Base-by-base conservation (phyloP, 1,140 invertebrate genomes). In the Drosophila lacteicornis region DNA sequence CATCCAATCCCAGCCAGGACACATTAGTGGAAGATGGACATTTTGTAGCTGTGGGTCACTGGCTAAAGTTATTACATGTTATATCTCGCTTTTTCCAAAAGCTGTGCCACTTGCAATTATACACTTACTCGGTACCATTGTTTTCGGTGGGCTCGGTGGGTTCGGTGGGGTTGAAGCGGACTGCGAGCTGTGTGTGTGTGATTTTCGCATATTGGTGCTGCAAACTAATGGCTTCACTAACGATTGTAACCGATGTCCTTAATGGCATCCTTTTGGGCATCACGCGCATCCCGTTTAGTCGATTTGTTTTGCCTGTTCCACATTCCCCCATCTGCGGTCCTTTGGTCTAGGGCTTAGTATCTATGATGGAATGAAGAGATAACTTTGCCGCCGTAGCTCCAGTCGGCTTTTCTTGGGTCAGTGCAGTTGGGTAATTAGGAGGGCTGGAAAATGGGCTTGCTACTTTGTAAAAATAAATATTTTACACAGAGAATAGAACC, bases 141-240 rank as follows among this genome's bases (percentile, higher is more conserved):
- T 71, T 43, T 71, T 50, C 15, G 66, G 25, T 38, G 56, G 56
- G 25, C 46, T 33, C 45, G 59, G 49, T 50, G 55, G 47, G 58
- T 69, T 38, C 17, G 46, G 38, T 65, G 56, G 36, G 57, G 43
- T 59, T 68, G 66, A 47, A 56, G 45, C 57, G 45, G 22, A 15
- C 46, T 36, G 36, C 57, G 45, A n/a, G n/a, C 46, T 33, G 36
- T 68, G 57, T 75, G 46, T 75, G 50, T 77, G 69, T 82, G 86
- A 88, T 90, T 90, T 90, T 90, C 86, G 75, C 86, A 90, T 88
- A 88, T 88, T 91, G 85, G 82, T 71, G 74, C 75, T 81, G 43
- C 75, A 62, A 90, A 91, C 85, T 90, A 90, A 90, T 90, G 85
- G 85, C 85, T 90, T 90, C 81, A 88, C 85, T 88, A 90, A 91